Evolutionary conservation across 2,888 invertebrate genomes (phyloP).

Genomic region (Tetragonisca angustula): DNA sequence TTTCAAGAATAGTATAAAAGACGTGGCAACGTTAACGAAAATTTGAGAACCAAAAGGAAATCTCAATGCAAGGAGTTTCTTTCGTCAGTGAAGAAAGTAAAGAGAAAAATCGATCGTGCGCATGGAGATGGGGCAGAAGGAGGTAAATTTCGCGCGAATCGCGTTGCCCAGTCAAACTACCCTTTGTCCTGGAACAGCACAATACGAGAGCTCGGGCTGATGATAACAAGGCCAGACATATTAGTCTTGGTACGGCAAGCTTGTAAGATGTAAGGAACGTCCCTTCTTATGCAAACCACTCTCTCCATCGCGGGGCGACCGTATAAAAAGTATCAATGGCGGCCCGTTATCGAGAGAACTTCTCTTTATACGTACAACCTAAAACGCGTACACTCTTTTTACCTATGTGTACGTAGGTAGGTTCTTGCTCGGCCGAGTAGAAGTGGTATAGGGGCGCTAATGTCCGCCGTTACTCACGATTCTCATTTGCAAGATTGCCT

Average conservation of each 20-base stretch:
- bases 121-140: not conserved
- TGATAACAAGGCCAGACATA: constrained; percentile 52
- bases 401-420: constrained; percentile 60
- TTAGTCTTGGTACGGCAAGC: constrained; percentile 42
- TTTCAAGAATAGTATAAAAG: accelerated
- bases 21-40: not conserved
- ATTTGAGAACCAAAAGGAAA: not conserved
- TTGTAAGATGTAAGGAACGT: constrained; percentile 48
- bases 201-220: constrained; percentile 30
- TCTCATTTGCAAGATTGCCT: constrained; percentile 83
- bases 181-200: constrained; percentile 43
- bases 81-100: accelerated
- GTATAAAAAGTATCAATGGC: constrained; percentile 73
- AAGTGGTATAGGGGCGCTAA: constrained; percentile 76
- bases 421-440: constrained; percentile 39
- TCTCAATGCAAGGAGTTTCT: not conserved
- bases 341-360: constrained; percentile 73
- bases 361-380: constrained; percentile 69
- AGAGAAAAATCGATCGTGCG: not conserved
- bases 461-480: constrained; percentile 82
- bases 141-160: not conserved
- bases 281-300: constrained; percentile 60
- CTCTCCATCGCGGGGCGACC: constrained; percentile 49
- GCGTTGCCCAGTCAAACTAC: constrained; percentile 17
- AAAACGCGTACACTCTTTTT: constrained; percentile 65